phyloP scores from a whole-genome alignment of 2,888 invertebrate species.

The Stenodema calcarata region DNA sequence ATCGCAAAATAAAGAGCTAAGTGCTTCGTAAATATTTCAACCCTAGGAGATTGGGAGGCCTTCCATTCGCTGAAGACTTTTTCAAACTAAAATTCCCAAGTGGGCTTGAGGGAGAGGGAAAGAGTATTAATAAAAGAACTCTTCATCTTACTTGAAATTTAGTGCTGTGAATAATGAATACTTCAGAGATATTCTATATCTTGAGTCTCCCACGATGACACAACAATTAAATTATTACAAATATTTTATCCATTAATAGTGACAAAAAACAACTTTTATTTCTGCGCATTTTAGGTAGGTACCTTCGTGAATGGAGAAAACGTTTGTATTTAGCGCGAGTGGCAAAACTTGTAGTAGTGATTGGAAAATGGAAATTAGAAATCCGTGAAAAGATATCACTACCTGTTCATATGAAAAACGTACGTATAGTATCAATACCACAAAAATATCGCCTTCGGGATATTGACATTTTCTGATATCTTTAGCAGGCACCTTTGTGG shows the following conservation, averaged over 20 bases:
- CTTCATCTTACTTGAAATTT: neutral
- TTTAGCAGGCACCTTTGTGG: neutral
- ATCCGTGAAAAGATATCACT: too few relatives aligned
- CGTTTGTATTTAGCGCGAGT: too few relatives aligned
- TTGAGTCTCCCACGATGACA: neutral
- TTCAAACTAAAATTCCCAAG: neutral
- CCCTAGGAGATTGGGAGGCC: neutral
- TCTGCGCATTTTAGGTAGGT: too few relatives aligned
- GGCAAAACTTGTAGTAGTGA: too few relatives aligned
- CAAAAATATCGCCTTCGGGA: too few relatives aligned
- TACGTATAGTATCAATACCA: too few relatives aligned
- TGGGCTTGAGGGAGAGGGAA: neutral
- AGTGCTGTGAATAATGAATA: neutral
- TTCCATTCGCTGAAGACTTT: neutral
- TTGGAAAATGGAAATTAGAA: too few relatives aligned
- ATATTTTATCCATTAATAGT: neutral
- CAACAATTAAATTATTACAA: neutral
- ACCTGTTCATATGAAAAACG: too few relatives aligned
- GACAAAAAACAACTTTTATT: too few relatives aligned
- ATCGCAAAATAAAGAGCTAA: slow-evolving; percentile 10
- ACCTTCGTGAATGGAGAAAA: too few relatives aligned
- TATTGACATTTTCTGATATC: too few relatives aligned
- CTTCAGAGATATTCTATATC: neutral
- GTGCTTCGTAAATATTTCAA: slow-evolving; percentile 29
- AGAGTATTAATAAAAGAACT: neutral